phyloP scores from a whole-genome alignment of 2,797 vertebrate species.

The Myotis pilosus region DNA sequence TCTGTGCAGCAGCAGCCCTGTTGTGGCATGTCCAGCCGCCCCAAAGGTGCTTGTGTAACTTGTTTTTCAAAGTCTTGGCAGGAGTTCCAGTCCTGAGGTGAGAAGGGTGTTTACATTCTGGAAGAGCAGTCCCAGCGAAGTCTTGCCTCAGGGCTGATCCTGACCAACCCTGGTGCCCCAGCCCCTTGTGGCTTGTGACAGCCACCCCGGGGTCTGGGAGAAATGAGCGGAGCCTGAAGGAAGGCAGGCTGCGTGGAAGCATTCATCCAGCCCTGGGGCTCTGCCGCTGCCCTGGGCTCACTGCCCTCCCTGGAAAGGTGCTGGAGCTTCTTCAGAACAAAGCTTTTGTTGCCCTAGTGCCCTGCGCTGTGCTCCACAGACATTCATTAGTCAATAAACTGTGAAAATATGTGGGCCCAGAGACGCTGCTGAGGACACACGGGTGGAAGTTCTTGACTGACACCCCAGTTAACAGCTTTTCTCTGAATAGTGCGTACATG shows the following conservation, averaged over 20 bases:
- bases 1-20: background rate
- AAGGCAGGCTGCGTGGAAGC: background rate
- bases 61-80: slow-evolving; percentile 69
- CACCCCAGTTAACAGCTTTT: background rate
- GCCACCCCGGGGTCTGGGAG: background rate
- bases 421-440: background rate
- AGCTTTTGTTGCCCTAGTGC: background rate
- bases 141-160: background rate
- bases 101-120: slow-evolving; percentile 62
- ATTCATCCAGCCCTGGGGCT: background rate
- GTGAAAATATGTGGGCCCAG: background rate
- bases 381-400: background rate
- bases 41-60: slow-evolving; percentile 68
- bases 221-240: background rate
- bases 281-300: background rate
- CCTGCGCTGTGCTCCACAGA: background rate
- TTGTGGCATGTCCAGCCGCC: background rate
- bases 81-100: slow-evolving; percentile 40
- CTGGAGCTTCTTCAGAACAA: background rate
- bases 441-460: background rate
- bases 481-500: background rate
- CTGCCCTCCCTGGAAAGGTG: background rate
- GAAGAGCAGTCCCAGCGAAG: slow-evolving; percentile 28
- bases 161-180: background rate
- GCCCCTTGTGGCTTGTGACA: background rate